Conservation (phyloP, 1,140 invertebrate species). For the Heliconius nattereri region DNA sequence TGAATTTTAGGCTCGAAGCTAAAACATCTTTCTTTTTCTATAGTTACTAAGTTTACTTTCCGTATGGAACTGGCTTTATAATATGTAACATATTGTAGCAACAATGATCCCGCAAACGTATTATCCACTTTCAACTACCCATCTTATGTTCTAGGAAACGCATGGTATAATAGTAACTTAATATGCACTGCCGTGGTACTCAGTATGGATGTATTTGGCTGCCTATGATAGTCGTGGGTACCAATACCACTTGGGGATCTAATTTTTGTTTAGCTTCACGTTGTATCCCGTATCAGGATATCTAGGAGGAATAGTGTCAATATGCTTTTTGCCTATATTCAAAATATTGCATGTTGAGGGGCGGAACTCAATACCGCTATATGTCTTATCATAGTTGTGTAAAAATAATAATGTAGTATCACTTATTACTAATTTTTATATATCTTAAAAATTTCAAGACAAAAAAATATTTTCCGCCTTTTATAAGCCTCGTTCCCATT, state of each 20-base stretch:
- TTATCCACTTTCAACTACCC: not conserved
- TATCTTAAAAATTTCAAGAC: no score
- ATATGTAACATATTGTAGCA: not conserved
- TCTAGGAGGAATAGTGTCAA: no score
- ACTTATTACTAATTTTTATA: no score
- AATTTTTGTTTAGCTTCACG: not conserved
- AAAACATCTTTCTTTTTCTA: not conserved
- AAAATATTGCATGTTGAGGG: no score
- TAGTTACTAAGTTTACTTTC: not conserved
- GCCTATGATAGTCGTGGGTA: not conserved
- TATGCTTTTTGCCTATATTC: no score
- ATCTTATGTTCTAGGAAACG: slow-evolving; percentile 14
- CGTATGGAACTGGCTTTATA: not conserved
- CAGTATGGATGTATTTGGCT: not conserved
- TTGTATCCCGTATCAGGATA: no score
- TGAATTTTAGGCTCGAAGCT: no score
- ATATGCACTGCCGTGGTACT: not conserved
- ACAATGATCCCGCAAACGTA: not conserved
- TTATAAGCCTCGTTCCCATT: no score
- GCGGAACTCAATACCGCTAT: no score
- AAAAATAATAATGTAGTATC: no score
- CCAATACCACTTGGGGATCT: not conserved
- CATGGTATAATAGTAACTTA: not conserved
- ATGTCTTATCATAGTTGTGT: no score
- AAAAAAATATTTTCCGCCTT: no score